A percentile compares a stretch with the other conserved stretches of the same genome.
Evolutionary conservation across 64 coral and sea anemone species (phyloP).

Genomic region (Montipora foliosa): DNA sequence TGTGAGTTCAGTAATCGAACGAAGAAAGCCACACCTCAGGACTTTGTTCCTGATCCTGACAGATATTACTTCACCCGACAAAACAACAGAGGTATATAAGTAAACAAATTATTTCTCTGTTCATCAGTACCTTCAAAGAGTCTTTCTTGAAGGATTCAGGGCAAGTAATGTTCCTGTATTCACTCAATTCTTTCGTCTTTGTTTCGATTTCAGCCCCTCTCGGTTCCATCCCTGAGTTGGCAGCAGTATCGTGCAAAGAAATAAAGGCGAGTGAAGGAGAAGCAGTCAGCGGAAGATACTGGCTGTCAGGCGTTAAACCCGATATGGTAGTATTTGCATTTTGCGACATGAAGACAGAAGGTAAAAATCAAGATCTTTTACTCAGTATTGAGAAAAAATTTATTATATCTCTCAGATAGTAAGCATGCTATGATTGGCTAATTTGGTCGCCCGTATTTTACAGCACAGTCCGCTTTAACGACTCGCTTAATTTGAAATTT

Average conservation of each 20-base stretch:
- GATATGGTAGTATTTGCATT: background rate
- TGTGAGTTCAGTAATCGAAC: background rate
- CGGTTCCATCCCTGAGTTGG: background rate
- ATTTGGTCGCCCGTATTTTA: too few relatives aligned
- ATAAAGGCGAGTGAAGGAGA: conserved; percentile 37
- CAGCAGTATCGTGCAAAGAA: conserved; percentile 13
- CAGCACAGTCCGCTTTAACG: too few relatives aligned
- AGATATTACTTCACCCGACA: background rate
- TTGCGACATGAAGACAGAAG: conserved; percentile 8
- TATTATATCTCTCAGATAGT: too few relatives aligned
- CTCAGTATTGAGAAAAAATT: too few relatives aligned
- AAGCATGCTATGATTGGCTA: too few relatives aligned
- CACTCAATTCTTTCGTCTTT: background rate
- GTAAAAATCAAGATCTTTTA: background rate
- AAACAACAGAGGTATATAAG: background rate
- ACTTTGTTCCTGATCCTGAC: background rate
- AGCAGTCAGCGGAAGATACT: conserved; percentile 17
- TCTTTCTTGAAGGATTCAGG: background rate
- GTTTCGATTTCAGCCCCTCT: background rate
- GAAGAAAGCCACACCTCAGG: background rate
- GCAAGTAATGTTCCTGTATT: background rate
- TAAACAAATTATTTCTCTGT: background rate
- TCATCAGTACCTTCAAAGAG: too few relatives aligned
- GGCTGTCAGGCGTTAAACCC: conserved; percentile 3
- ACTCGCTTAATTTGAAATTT: too few relatives aligned